phyloP scores from a whole-genome alignment of 1,140 invertebrate genomes.

The Temnothorax nylanderi region DNA sequence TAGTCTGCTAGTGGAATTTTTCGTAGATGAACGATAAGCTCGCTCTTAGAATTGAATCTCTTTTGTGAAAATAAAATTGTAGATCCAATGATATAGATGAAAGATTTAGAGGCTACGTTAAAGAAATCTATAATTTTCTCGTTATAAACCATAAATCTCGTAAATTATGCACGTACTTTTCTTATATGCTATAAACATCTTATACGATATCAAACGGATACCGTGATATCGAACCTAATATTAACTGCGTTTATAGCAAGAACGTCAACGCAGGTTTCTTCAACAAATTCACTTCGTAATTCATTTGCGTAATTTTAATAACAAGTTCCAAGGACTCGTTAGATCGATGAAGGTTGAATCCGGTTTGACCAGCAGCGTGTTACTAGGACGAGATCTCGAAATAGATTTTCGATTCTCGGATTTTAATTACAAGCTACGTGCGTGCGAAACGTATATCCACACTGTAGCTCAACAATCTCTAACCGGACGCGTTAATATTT shows the following conservation, averaged over 20 bases:
- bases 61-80: not conserved
- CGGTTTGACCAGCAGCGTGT: slow-evolving; percentile 49
- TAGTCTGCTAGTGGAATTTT: not conserved
- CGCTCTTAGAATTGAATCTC: not conserved
- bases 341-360: slow-evolving; percentile 48
- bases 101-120: not conserved
- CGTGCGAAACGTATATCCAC: not conserved
- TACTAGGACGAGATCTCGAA: slow-evolving; percentile 57
- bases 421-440: slow-evolving; percentile 40
- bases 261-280: slow-evolving; percentile 6
- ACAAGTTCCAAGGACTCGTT: slow-evolving; percentile 49
- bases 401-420: slow-evolving; percentile 55
- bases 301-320: slow-evolving; percentile 59
- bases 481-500: slow-evolving; percentile 42
- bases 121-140: slow-evolving; percentile 14
- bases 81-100: not conserved
- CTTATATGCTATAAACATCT: slow-evolving; percentile 5
- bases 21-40: not conserved
- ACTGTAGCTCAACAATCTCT: slow-evolving; percentile 22
- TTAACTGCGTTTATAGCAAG: slow-evolving; percentile 14
- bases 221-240: slow-evolving; percentile 19
- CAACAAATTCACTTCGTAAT: slow-evolving; percentile 49
- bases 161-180: slow-evolving; percentile 24
- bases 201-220: slow-evolving; percentile 12
- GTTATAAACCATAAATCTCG: slow-evolving; percentile 15